phyloP scores from a whole-genome alignment of 2,888 invertebrate genomes.

The Lepetodrilus schrolli region DNA sequence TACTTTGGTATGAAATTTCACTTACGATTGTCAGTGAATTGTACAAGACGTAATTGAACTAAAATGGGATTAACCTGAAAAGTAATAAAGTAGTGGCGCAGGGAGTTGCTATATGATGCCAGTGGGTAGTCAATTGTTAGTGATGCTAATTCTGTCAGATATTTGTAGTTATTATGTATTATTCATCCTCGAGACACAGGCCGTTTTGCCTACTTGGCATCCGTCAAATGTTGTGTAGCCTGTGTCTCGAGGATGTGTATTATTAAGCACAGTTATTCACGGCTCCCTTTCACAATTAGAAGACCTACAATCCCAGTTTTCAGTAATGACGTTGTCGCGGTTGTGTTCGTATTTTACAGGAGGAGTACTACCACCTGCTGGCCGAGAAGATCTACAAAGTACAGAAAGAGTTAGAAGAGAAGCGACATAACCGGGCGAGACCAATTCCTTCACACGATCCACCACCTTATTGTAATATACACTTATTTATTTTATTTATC shows the following conservation, averaged over 20 bases:
- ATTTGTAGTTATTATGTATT: too few relatives aligned
- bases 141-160: too few relatives aligned
- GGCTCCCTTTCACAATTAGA: too few relatives aligned
- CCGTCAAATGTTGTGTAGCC: too few relatives aligned
- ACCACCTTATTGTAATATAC: too few relatives aligned
- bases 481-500: too few relatives aligned
- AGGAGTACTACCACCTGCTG: conserved; percentile 97
- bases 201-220: too few relatives aligned
- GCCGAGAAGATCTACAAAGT: conserved; percentile 99
- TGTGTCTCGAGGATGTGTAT: not conserved
- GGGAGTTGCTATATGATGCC: too few relatives aligned
- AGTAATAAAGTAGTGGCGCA: not conserved
- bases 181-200: too few relatives aligned
- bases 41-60: not conserved
- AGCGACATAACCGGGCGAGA: conserved; percentile 84
- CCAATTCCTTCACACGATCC: conserved; percentile 23
- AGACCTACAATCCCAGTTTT: too few relatives aligned
- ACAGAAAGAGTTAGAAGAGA: conserved; percentile 96
- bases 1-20: conserved; percentile 80
- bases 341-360: conserved; percentile 79
- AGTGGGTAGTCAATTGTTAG: too few relatives aligned
- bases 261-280: not conserved
- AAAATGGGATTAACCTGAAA: not conserved
- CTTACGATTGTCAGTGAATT: not conserved
- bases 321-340: too few relatives aligned